Conservation (phyloP, 2,888 invertebrate species). For the Caenorhabditis macrosperma region DNA sequence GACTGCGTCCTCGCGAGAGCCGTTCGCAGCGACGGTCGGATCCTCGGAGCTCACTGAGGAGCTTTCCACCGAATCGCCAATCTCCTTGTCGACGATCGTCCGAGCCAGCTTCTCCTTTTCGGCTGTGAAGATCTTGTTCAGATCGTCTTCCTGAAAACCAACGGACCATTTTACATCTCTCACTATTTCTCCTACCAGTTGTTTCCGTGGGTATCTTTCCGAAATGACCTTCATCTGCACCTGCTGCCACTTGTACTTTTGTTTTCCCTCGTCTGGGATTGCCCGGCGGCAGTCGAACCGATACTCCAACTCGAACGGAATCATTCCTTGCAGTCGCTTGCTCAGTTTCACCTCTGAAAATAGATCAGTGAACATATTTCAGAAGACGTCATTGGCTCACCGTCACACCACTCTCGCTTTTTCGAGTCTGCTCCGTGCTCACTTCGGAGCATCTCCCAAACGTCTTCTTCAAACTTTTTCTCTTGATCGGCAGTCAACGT, state of each 20-base stretch:
- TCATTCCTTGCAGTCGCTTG: slow-evolving; percentile 18
- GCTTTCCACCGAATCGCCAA: no score
- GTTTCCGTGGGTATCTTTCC: slow-evolving; percentile 4
- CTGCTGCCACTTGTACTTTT: slow-evolving; percentile 40
- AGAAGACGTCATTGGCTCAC: no score
- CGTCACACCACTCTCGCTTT: slow-evolving; percentile 15
- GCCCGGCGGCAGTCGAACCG: slow-evolving; percentile 24
- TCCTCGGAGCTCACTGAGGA: no score
- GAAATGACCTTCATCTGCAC: slow-evolving; percentile 18
- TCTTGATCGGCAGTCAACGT: slow-evolving; percentile 13
- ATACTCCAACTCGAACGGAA: slow-evolving; percentile 23
- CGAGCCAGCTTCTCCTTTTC: slow-evolving; percentile 17
- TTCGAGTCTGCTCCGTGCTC: slow-evolving; percentile 21
- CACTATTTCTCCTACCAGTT: slow-evolving; percentile 11
- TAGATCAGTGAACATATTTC: no score
- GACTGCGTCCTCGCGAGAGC: neutral
- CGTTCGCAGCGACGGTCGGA: no score
- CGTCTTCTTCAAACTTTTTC: slow-evolving; percentile 12
- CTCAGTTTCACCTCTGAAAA: slow-evolving; percentile 29
- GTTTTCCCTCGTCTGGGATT: slow-evolving; percentile 9
- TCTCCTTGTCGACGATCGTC: neutral
- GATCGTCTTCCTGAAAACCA: slow-evolving; percentile 6
- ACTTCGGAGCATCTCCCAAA: slow-evolving; percentile 3
- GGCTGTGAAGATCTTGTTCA: slow-evolving; percentile 2
- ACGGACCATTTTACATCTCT: neutral